Evolutionary conservation across 2,797 vertebrate genomes (phyloP).

Genomic region (Nannoperca australis): DNA sequence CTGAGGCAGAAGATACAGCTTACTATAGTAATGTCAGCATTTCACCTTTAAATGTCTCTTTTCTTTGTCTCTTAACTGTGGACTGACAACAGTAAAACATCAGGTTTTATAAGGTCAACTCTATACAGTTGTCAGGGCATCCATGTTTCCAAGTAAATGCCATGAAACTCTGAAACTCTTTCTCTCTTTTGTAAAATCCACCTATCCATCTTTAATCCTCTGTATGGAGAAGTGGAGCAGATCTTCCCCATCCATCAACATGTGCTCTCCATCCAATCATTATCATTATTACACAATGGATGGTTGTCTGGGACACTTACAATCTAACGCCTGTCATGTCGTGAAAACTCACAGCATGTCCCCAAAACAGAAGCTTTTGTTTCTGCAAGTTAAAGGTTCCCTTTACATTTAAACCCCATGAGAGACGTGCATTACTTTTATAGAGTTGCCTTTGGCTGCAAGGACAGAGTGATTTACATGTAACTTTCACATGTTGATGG

Average conservation of each 20-base stretch:
- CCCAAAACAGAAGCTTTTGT: background rate
- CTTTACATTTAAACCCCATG: background rate
- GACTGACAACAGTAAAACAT: background rate
- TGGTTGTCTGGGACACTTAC: conserved; percentile 38
- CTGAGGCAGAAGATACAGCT: conserved; percentile 10
- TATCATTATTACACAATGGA: conserved; percentile 53
- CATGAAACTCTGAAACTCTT: conserved; percentile 6
- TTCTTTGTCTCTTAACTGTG: background rate
- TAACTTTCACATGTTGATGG: background rate
- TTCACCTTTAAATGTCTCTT: background rate
- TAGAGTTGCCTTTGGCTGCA: background rate
- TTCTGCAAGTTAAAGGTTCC: background rate
- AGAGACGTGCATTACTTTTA: background rate
- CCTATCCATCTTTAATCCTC: conserved; percentile 66
- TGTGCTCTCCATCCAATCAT: conserved; percentile 49
- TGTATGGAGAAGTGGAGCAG: conserved; percentile 62
- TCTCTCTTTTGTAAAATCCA: conserved; percentile 50
- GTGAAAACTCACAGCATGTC: conserved; percentile 2
- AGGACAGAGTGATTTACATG: background rate
- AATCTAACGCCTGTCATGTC: conserved; percentile 15
- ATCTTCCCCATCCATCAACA: conserved; percentile 37
- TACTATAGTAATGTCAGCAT: conserved; percentile 17
- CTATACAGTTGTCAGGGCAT: background rate
- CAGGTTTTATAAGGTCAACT: background rate
- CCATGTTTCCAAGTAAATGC: background rate